phyloP scores from a whole-genome alignment of 2,888 invertebrate species.

The Ornithoptera alexandrae region DNA sequence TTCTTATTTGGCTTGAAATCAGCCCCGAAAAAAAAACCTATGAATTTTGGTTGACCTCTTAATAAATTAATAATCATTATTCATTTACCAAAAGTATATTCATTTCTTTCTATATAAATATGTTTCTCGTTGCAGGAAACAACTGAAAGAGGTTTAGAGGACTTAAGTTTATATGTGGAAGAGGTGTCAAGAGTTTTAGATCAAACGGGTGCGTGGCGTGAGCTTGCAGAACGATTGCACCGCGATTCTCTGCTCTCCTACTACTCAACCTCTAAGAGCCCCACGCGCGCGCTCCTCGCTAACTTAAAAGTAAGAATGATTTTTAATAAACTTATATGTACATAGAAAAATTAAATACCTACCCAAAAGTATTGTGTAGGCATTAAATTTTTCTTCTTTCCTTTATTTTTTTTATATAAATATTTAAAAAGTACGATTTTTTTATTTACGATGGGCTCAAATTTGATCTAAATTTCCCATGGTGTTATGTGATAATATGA shows the following conservation, averaged over 20 bases:
- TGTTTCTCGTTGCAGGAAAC: neutral
- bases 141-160: neutral
- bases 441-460: too few relatives aligned
- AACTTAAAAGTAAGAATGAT: conserved; percentile 55
- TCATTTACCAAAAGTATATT: neutral
- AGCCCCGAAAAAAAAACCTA: too few relatives aligned
- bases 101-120: neutral
- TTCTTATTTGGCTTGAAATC: too few relatives aligned
- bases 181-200: conserved; percentile 77
- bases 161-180: conserved; percentile 45
- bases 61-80: neutral
- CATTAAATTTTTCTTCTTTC: too few relatives aligned
- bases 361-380: too few relatives aligned
- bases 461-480: too few relatives aligned
- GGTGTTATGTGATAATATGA: too few relatives aligned
- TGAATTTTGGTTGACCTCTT: too few relatives aligned
- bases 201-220: conserved; percentile 79
- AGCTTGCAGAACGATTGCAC: conserved; percentile 76
- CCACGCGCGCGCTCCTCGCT: conserved; percentile 78
- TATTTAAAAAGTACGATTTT: too few relatives aligned
- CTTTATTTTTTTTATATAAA: too few relatives aligned
- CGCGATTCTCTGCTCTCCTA: conserved; percentile 72
- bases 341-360: neutral
- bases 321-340: neutral
- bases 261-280: conserved; percentile 69